Conservation (phyloP, 2,113 vertebrate species). For the Prunella himalayana region DNA sequence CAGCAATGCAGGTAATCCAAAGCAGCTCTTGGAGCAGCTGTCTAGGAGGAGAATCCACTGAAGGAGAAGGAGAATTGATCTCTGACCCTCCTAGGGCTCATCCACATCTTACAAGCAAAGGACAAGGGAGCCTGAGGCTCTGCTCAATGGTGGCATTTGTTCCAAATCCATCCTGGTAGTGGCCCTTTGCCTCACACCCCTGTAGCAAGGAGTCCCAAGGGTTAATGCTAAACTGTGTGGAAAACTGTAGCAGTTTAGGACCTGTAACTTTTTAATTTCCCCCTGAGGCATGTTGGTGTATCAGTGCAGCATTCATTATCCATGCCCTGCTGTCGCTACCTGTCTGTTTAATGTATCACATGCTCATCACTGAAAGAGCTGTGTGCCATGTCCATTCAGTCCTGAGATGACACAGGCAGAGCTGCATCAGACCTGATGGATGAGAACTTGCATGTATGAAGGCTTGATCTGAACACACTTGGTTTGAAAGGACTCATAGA, state of each 20-base stretch:
- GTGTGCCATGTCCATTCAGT: not conserved
- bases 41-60: not conserved
- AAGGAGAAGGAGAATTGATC: not conserved
- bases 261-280: not conserved
- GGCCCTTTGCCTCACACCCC: not conserved
- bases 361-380: not conserved
- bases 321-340: not conserved
- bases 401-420: not conserved
- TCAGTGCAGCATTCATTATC: not conserved
- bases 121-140: not conserved
- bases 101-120: not conserved
- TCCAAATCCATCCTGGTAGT: not conserved
- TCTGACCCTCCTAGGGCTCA: not conserved
- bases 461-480: not conserved
- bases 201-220: not conserved
- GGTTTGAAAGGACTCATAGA: not conserved
- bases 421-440: not conserved
- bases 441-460: not conserved
- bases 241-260: not conserved
- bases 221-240: not conserved
- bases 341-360: not conserved
- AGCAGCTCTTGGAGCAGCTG: not conserved
- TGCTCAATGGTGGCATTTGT: rapidly evolving
- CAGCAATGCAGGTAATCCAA: not conserved
- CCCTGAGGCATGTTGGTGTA: not conserved